Percentiles rank a stretch among this genome's conserved stretches.
phyloP scores from a whole-genome alignment of 1,140 invertebrate species.

The Octopus sinensis region DNA sequence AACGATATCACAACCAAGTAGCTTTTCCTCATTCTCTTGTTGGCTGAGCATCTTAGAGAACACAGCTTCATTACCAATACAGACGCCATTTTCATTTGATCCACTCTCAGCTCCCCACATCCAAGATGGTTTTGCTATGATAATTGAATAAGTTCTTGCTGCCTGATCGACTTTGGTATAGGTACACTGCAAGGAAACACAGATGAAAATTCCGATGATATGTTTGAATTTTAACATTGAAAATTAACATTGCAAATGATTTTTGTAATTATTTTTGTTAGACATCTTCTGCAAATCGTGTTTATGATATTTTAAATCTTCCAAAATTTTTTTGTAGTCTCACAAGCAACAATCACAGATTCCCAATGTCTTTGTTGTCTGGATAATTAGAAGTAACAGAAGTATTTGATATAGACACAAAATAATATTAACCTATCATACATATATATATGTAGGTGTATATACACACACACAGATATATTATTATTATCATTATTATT shows the following conservation, averaged over 20 bases:
- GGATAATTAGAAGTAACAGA: no score
- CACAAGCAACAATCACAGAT: not conserved
- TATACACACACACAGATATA: no score
- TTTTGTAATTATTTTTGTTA: no score
- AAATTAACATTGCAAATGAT: no score
- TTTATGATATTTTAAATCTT: no score
- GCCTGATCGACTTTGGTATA: slow-evolving; percentile 70
- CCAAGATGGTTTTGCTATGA: slow-evolving; percentile 74
- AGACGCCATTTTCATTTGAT: slow-evolving; percentile 71
- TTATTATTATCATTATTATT: no score
- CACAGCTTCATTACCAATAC: slow-evolving; percentile 74
- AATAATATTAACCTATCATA: no score
- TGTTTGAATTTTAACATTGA: no score
- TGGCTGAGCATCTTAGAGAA: slow-evolving; percentile 64
- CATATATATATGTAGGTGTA: no score
- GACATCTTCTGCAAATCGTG: no score
- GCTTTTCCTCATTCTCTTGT: slow-evolving; percentile 63
- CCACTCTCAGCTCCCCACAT: slow-evolving; percentile 83
- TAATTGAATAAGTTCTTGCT: slow-evolving; percentile 64
- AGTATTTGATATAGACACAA: no score
- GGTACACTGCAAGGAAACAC: slow-evolving; percentile 65
- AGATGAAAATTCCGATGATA: no score
- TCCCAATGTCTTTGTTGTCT: not conserved
- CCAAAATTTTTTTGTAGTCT: not conserved
- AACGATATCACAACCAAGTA: slow-evolving; percentile 75